phyloP scores from a whole-genome alignment of 2,888 invertebrate species.

The Lampropteryx suffumata region DNA sequence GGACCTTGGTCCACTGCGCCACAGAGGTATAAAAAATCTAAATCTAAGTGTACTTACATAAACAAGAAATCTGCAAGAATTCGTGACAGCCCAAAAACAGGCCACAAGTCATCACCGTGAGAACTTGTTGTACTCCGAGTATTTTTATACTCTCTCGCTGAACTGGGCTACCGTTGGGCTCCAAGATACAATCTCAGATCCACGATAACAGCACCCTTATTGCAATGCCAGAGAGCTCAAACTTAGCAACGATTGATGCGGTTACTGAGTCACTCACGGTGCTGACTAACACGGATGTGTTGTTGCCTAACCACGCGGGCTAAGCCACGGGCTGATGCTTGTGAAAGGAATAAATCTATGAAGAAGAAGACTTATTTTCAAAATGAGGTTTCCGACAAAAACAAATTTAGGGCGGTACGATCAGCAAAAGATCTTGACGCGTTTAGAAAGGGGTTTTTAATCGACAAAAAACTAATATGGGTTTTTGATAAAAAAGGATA shows the following conservation, averaged over 20 bases:
- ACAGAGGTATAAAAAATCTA: too few relatives aligned
- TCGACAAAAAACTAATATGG: too few relatives aligned
- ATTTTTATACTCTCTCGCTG: conserved; percentile 77
- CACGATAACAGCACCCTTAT: conserved; percentile 50
- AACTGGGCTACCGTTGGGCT: conserved; percentile 68
- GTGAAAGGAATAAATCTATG: too few relatives aligned
- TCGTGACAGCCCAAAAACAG: conserved; percentile 36
- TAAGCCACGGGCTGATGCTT: too few relatives aligned
- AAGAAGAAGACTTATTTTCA: too few relatives aligned
- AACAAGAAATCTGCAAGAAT: conserved; percentile 22
- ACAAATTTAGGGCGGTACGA: too few relatives aligned
- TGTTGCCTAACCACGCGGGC: conserved; percentile 17
- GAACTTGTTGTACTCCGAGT: conserved; percentile 60
- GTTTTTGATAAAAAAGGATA: too few relatives aligned
- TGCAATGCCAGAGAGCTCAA: conserved; percentile 17
- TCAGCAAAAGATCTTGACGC: too few relatives aligned
- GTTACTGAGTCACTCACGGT: conserved; percentile 50
- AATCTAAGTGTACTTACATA: too few relatives aligned
- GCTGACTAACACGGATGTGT: conserved; percentile 34
- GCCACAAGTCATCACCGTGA: conserved; percentile 56
- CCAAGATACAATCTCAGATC: conserved; percentile 69
- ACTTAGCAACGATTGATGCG: conserved; percentile 4
- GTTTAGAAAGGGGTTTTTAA: too few relatives aligned
- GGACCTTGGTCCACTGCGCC: too few relatives aligned
- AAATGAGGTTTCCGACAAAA: too few relatives aligned